phyloP scores from a whole-genome alignment of 2,888 invertebrate species.

The Oligia fasciuncula region DNA sequence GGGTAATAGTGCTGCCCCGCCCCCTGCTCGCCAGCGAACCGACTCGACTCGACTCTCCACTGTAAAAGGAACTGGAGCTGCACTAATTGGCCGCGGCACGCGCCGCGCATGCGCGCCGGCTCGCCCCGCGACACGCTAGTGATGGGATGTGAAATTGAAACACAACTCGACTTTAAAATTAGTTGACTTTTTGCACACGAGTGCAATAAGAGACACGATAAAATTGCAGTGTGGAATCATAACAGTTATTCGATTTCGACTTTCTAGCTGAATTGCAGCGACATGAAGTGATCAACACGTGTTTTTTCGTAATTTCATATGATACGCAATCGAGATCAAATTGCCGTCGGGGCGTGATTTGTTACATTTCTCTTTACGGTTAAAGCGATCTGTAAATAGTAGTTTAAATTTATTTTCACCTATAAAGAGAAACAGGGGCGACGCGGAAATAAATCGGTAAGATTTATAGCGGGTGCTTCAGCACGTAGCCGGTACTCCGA shows the following conservation, averaged over 20 bases:
- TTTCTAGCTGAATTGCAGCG: constrained; percentile 77
- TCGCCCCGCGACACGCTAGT: constrained; percentile 83
- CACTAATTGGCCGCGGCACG: constrained; percentile 89
- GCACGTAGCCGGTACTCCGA: constrained; percentile 63
- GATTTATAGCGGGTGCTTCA: constrained; percentile 78
- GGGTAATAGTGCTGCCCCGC: constrained; percentile 78
- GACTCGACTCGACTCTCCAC: constrained; percentile 83
- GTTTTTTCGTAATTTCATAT: constrained; percentile 66
- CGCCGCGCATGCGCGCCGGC: constrained; percentile 83
- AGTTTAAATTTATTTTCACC: constrained; percentile 79
- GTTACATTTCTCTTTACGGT: constrained; percentile 79
- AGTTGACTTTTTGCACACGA: constrained; percentile 82
- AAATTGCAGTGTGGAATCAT: constrained; percentile 76
- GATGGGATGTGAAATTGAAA: constrained; percentile 89
- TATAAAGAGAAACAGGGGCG: constrained; percentile 81
- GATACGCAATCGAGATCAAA: constrained; percentile 65
- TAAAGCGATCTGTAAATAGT: constrained; percentile 76
- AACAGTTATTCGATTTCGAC: constrained; percentile 79
- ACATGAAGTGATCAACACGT: constrained; percentile 65
- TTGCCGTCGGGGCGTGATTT: constrained; percentile 66
- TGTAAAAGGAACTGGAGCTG: constrained; percentile 88
- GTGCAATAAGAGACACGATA: constrained; percentile 74
- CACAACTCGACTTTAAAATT: constrained; percentile 82
- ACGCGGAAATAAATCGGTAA: constrained; percentile 81
- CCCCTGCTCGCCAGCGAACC: constrained; percentile 81